Evolutionary conservation across 1,140 invertebrate genomes (phyloP), one percentile per base, ranked within the genome.

Genomic region (Lepidotrigona ventralis): DNA sequence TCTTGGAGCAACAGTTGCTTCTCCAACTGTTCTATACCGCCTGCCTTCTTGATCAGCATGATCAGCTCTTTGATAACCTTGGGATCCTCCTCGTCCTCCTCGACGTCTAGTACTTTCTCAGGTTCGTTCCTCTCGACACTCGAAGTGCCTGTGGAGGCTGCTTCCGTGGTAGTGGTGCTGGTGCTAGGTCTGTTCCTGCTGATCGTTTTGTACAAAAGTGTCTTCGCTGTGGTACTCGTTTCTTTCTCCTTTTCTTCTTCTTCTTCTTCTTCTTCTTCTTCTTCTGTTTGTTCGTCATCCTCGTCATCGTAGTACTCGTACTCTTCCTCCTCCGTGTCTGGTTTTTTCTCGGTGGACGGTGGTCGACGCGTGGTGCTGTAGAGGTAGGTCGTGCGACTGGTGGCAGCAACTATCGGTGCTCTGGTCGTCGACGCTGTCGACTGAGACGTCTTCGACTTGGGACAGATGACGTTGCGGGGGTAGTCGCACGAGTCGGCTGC

Each of bases 401-500:
- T 95, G 6, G 94, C 94, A 0, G 94, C 93, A 14, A 95, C 95
- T 4, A 94, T 93, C 1, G 95, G 95, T 12, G 95, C 91, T 53
- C 90, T 92, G 39, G 94, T 93, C 17, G 95, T 95, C 39, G 94
- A 94, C 29, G 90, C 89, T 0, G 93, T 79, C 12, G 93, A 90
- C 75, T 93, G 93, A 0, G 95, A 94, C 73, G 94, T 92, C 46
- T 90, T 95, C 90, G 76, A 85, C 91, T 93, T 95, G 80, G 93
- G 92, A 92, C 98, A 99, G 26, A 97, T 94, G 0, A 98, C 98
- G 91, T 98, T 98, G 75, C 97, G 95, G 0, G 97, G 96, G 91
- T 98, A 98, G 91, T 99, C 98, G 91, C 98, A 99, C 9, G 98
- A 98, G 91, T 98, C 98, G 0, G 98, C 97, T 11, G 96, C 96